Percentiles rank a stretch among this genome's conserved stretches.
Conservation (phyloP, 23 tunicate genomes). For the Ciona savignyi region DNA sequence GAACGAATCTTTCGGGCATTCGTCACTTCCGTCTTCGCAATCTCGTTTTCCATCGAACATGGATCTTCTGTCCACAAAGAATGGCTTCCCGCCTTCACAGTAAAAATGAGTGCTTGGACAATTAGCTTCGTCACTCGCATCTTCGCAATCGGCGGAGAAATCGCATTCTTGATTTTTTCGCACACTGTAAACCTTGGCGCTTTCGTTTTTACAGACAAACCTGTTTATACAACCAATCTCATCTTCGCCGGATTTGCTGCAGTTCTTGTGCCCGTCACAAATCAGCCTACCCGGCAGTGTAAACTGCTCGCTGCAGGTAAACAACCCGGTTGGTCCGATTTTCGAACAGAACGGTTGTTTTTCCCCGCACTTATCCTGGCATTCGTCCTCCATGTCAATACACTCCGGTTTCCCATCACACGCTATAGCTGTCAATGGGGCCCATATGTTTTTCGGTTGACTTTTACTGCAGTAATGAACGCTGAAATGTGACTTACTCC, state of each 20-base stretch:
- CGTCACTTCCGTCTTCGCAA: slow-evolving; percentile 75
- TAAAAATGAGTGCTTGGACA: slow-evolving; percentile 53
- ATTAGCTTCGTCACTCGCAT: slow-evolving; percentile 37
- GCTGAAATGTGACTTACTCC: background rate
- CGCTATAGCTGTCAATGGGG: slow-evolving; percentile 36
- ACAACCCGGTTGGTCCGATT: slow-evolving; percentile 32
- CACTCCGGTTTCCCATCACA: slow-evolving; percentile 83
- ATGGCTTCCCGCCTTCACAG: slow-evolving; percentile 31
- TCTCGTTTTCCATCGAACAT: slow-evolving; percentile 54
- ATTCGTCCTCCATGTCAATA: slow-evolving; percentile 80
- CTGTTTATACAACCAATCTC: slow-evolving; percentile 16
- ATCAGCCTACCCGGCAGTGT: slow-evolving; percentile 51
- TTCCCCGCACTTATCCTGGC: slow-evolving; percentile 18
- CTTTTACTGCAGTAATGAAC: slow-evolving; percentile 6
- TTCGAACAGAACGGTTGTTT: slow-evolving; percentile 29
- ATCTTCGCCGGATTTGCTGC: slow-evolving; percentile 13
- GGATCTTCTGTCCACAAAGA: slow-evolving; percentile 19
- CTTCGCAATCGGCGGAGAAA: slow-evolving; percentile 38
- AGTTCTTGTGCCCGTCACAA: too few species aligned
- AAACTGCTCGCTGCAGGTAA: slow-evolving; percentile 22
- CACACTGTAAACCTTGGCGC: slow-evolving; percentile 26
- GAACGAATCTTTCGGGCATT: slow-evolving; percentile 43
- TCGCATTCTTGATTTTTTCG: slow-evolving; percentile 24
- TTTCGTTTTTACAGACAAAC: slow-evolving; percentile 19
- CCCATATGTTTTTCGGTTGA: slow-evolving; percentile 32